Conservation (phyloP, 2,797 vertebrate genomes). For the Sorex maritimensis region DNA sequence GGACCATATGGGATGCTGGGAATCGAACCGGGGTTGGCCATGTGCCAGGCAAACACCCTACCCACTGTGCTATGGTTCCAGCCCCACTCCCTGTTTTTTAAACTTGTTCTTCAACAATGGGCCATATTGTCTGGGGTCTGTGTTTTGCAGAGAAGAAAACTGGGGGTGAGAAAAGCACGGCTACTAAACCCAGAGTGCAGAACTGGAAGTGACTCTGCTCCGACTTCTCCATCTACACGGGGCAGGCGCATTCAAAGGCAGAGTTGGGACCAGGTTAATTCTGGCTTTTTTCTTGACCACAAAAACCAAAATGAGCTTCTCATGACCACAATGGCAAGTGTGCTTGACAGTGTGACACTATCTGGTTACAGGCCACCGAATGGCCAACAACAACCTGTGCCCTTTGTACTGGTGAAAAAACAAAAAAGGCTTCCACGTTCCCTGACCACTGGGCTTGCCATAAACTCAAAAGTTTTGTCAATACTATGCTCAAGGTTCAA, state of each 20-base stretch:
- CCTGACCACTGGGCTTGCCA: not conserved
- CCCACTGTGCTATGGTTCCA: too few species aligned
- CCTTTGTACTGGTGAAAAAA: not conserved
- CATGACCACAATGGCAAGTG: not conserved
- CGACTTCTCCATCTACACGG: not conserved
- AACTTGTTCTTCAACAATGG: conserved; percentile 7
- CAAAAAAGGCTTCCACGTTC: not conserved
- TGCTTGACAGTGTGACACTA: conserved; percentile 10
- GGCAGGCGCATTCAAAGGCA: not conserved
- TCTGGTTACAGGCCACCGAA: conserved; percentile 14
- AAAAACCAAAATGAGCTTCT: conserved; percentile 39
- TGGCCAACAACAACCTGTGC: not conserved
- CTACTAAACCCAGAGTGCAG: not conserved
- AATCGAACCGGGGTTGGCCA: too few species aligned
- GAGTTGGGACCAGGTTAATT: not conserved
- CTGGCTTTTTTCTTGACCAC: not conserved
- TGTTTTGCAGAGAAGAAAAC: conserved; percentile 34
- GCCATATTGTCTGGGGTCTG: not conserved
- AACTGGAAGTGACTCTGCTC: not conserved
- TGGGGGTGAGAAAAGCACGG: not conserved
- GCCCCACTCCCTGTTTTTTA: not conserved
- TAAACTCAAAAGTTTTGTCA: not conserved
- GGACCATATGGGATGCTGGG: too few species aligned
- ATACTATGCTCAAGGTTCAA: not conserved
- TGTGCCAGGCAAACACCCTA: too few species aligned